Evolutionary conservation across 2,113 vertebrate genomes (phyloP), one percentile per base, ranked within the genome.

Genomic region (Prionailurus bengalensis): DNA sequence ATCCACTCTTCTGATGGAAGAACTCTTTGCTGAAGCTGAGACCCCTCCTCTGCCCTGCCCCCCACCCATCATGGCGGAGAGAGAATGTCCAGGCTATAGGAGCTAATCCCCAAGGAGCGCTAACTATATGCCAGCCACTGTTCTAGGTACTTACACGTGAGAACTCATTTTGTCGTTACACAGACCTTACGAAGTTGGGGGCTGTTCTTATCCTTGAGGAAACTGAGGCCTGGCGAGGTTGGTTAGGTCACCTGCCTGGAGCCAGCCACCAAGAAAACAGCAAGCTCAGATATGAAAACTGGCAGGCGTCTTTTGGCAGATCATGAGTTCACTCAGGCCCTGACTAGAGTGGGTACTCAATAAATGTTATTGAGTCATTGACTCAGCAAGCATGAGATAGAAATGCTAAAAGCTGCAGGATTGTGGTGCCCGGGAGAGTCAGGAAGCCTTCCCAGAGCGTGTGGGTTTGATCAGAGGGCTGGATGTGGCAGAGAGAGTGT

Each of bases 401-500:
- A 63, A 87, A 81, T 33, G 0, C 63, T 48, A 65, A 29, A 17
- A 15, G 4, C 36, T 58, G 3, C 14, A 53, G 74, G 55, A 45
- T 42, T 33, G 9, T 51, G 73, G 76, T 25, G 1, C 65, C 89
- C 63, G 36, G 23, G 23, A 58, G 25, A 36, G 19, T 61, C 25
- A 68, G 74, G 23, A 74, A 45, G 39, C 19, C 90, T 58, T 53
- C 58, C 51, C 29, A 23, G 85, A 39, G 45, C 7, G 27, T 0
- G 12, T 36, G 39, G 42, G 13, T 48, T 25, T 39, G 51, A 36
- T 36, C 1, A 7, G 31, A 73, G 29, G 45, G 53, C 53, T 45
- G 33, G 45, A 6, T 0, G 14, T 74, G 33, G 2, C 7, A 4
- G 36, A 61, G 29, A 53, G n/a, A 4, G 0, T 33, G 36, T 53